These are phyloP conservation scores for Campopleginae sp. DNA, from an alignment of 2,888 invertebrate species.

Conservation along the genomic window DNA sequence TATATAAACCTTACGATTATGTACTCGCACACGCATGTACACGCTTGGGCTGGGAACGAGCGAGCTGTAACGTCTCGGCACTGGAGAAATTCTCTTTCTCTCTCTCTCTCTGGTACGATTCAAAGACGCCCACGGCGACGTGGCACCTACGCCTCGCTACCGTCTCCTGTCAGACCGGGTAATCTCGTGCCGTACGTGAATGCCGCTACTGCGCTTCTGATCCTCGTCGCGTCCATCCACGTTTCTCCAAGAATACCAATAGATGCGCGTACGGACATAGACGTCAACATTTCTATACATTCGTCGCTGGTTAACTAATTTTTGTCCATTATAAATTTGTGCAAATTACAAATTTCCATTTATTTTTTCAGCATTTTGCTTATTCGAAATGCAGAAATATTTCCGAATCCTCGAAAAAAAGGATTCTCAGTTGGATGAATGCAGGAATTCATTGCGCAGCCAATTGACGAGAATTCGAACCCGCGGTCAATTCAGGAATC, in stretches of 20 bases:
- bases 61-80: constrained; percentile 60
- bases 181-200: constrained; percentile 78
- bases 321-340: background rate
- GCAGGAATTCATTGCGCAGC: background rate
- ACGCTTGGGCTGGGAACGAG: constrained; percentile 42
- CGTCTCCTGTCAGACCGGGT: constrained; percentile 78
- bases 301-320: background rate
- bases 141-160: constrained; percentile 80
- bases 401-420: background rate
- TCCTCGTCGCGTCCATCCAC: constrained; percentile 60
- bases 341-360: background rate
- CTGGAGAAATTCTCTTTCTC: constrained; percentile 39
- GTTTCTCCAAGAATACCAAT: constrained; percentile 56
- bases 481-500: background rate
- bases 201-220: constrained; percentile 75
- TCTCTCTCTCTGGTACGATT: constrained; percentile 53
- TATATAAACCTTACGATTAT: constrained; percentile 32
- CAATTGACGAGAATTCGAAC: background rate
- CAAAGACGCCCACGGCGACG: constrained; percentile 77
- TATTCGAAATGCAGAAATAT: background rate
- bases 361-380: background rate
- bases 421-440: background rate
- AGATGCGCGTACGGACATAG: constrained; percentile 17
- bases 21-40: constrained; percentile 33
- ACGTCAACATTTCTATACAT: constrained; percentile 2